Percentiles rank a stretch among this genome's conserved stretches.
Conservation (phyloP, 2,113 vertebrate genomes). For the Stomatorhinus ivindoensis region DNA sequence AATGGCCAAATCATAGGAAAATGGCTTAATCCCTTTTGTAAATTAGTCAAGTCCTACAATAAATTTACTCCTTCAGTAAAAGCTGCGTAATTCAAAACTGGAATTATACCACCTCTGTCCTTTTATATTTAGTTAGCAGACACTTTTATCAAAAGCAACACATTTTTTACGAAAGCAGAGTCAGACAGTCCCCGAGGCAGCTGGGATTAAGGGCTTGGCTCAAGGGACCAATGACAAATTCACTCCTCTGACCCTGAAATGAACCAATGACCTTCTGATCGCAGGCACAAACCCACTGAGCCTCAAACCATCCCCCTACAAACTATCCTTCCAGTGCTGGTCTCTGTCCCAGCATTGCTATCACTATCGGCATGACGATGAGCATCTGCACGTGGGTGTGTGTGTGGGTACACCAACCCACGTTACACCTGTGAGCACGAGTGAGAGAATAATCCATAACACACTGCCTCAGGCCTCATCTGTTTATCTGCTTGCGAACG, state of each 20-base stretch:
- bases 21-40: background rate
- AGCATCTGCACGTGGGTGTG: background rate
- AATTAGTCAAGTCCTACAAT: background rate
- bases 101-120: background rate
- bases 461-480: background rate
- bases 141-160: background rate
- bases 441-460: background rate
- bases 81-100: background rate
- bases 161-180: background rate
- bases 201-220: background rate
- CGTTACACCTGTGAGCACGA: background rate
- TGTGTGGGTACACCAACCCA: background rate
- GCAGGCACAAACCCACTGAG: background rate
- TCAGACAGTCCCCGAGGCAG: background rate
- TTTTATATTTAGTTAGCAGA: background rate
- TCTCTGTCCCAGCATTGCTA: background rate
- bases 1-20: slow-evolving; percentile 3
- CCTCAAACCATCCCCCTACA: background rate
- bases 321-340: background rate
- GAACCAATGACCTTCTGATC: background rate
- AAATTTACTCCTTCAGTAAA: background rate
- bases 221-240: background rate
- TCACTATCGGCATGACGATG: background rate
- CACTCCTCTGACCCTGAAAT: background rate
- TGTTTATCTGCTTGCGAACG: background rate